Evolutionary conservation across 2,888 invertebrate species (phyloP), one percentile per base, ranked within the genome.

Genomic region (Oscheius onirici): DNA sequence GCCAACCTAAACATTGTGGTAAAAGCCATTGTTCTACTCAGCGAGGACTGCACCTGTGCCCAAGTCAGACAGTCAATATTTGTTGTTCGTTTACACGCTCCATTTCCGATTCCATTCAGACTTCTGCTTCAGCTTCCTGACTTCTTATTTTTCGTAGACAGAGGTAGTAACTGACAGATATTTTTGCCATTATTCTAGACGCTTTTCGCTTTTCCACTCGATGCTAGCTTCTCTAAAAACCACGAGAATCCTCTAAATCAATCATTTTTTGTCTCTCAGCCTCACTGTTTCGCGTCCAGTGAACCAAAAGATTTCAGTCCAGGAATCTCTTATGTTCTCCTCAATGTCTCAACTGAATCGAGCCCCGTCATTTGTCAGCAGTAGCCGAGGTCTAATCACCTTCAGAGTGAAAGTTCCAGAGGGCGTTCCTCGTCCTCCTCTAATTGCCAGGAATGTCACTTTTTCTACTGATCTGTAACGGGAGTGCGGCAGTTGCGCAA

Each of bases 371-470:
- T 58, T 58, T 58, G 58, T 58, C 58, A 58, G n/a, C 34, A 34
- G 34, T 34, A 34, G 34, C n/a, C 34, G 57, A 6, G 43, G 8
- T 46, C 58, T 40, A 58, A 58, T 28, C 43, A 58, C 58, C 58
- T 17, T 58, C n/a, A 8, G 58, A 58, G 34, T 58, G 58, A 40
- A 41, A 58, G 52, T 13, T 13, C 34, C 34, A 34, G 3, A 52
- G 58, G 58, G 58, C 58, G 58, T 58, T 58, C 58, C 58, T 41
- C 40, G 10, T 58, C n/a, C n/a, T 41, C 13, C 40, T 40, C 58
- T 58, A 58, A 58, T 58, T 58, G 58, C 58, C 58, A 58, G 58
- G 58, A 58, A 58, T 58, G 58, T 58, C 58, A 58, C 58, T 58
- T 58, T 58, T 40, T 40, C 58, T 26, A 11, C 20, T 34, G 43